Evolutionary conservation across 2,888 invertebrate species (phyloP), one percentile per base, ranked within the genome.

Genomic region (Ormyrus nitidulus): DNA sequence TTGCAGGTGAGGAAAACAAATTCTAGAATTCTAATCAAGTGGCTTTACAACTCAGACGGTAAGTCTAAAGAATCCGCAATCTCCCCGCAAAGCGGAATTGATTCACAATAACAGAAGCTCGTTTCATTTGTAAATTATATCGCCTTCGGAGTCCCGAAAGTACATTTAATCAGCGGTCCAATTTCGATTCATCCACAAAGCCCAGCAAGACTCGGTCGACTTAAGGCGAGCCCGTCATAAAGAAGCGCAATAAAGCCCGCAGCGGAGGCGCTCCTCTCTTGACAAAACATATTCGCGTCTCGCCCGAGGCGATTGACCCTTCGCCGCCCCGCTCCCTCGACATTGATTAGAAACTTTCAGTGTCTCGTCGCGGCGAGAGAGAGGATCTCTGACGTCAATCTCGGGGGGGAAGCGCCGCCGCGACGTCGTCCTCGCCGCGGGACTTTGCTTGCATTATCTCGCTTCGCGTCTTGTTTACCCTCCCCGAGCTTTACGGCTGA

Each of bases 1-100:
- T 77, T 77, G 11, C 65, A 72, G 77, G 71, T 72, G 59, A 77
- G 61, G n/a, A 73, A 73, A 71, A 48, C 46, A 34, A 71, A 34
- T 4, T 34, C 34, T 34, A 34, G 34, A 34, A 34, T 34, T 4
- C 34, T 4, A 34, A 4, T 34, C 34, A 34, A 34, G 34, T 34
- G 34, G 34, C 34, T 2, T 34, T 34, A 34, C 34, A 34, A 34
- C 34, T 34, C 34, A 4, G 34, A 34, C 2, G 34, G 34, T 34
- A 34, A 34, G 34, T 34, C 4, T 0, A 34, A 34, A 0, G 13
- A 34, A 34, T 2, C 4, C 34, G 34, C 34, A 34, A 34, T 34
- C 34, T 4, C 34, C 34, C 34, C 4, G 19, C 34, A 34, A 34
- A 34, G 34, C 34, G 34, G 34, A 34, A 34, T 34, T 34, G 34